Base-by-base conservation (phyloP, 2,888 invertebrate genomes). In the Mythimna ferrago region DNA sequence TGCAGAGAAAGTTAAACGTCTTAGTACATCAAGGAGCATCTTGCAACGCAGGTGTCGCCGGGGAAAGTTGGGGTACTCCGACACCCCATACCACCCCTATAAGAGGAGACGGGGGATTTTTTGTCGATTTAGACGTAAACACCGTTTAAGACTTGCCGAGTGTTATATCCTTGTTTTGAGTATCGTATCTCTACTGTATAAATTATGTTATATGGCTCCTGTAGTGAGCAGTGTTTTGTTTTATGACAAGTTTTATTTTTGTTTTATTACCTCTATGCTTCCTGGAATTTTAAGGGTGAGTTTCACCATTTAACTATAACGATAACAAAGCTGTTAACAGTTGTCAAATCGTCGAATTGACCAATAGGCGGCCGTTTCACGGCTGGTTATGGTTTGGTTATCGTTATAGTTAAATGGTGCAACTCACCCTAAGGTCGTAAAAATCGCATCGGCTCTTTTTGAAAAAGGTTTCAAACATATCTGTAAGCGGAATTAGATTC, bases 111-210 rank as follows among this genome's bases (percentile, higher is more conserved):
- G 76, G 68, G 77, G 88, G 90, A 90, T 93, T 93, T 92, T 93
- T 93, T 93, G 92, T 91, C 92, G 92, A 93, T 93, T 92, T 92
- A 93, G 92, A 93, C 91, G 90, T 93, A 92, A 93, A 92, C 92
- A 92, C 88, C 89, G 89, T 87, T 90, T 90, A 90, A 88, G 88
- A 87, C 88, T 85, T 86, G 86, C 83, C 76, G 82, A 85, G 84
- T 82, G 85, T 81, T 86, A 87, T 88, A 89, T 88, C 86, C 82
- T 82, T 82, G 80, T 78, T 77, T 80, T 35, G 53, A 74, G 76
- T 82, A 75, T 78, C 54, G 57, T 51, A 60, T 69, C 58, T 4
- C 48, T 73, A 83, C 67, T 81, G 84, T 83, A 71, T 83, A 81
- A 68, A 83, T 83, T 68, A 81, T 71, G 56, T 57, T 62, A 71